Evolutionary conservation across 2,113 vertebrate species (phyloP).

Genomic region (Dipodomys ordii): DNA sequence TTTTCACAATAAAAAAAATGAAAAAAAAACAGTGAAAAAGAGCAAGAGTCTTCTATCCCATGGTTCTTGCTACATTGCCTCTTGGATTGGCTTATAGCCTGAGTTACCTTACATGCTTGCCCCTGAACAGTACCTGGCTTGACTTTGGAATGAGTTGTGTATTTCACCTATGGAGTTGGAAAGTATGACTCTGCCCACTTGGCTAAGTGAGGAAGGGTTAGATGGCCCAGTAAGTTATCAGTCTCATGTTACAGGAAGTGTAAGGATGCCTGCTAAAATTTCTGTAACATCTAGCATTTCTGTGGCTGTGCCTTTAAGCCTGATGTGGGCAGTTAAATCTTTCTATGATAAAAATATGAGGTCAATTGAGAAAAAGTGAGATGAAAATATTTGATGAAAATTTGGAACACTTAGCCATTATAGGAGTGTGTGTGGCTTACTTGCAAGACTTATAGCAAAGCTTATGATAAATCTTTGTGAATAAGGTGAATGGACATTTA

Average conservation of each 20-base stretch:
- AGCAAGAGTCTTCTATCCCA: neutral
- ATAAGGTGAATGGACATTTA: neutral
- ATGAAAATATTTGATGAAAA: slow-evolving; percentile 24
- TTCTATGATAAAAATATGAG: slow-evolving; percentile 10
- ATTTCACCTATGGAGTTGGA: neutral
- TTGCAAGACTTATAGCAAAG: neutral
- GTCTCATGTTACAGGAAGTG: neutral
- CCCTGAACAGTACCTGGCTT: neutral
- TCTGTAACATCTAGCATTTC: neutral
- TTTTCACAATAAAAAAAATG: no score
- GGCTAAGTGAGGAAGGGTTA: neutral
- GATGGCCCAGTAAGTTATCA: neutral
- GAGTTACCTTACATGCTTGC: no score
- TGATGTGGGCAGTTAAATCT: neutral
- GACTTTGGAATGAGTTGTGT: neutral
- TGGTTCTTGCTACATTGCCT: neutral
- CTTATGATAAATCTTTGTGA: slow-evolving; percentile 9
- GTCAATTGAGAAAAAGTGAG: neutral
- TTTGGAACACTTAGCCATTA: neutral
- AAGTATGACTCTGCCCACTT: neutral
- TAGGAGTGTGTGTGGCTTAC: neutral
- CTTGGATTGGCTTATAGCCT: no score
- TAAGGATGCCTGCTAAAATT: neutral
- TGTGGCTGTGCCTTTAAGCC: neutral
- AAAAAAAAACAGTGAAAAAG: neutral